These are phyloP conservation scores for Petrocephalus microphthalmus DNA, from an alignment of 2,113 vertebrate species.

Conservation along the genomic window DNA sequence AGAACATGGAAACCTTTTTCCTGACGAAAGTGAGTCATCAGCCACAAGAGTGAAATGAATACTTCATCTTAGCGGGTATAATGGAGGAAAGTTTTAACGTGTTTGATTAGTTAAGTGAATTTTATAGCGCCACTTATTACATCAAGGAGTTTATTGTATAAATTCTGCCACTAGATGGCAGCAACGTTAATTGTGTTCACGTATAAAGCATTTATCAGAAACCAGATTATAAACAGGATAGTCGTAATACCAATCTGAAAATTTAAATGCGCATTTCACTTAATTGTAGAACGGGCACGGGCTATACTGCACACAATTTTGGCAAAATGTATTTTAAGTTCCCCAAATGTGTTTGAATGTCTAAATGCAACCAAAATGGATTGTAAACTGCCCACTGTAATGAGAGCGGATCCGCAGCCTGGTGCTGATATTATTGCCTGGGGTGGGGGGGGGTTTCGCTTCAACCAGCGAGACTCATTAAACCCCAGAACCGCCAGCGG, in stretches of 20 bases:
- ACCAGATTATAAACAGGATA: neutral
- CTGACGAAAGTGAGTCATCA: neutral
- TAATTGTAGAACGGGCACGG: neutral
- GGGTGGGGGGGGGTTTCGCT: neutral
- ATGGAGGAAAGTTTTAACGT: neutral
- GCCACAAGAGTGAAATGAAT: neutral
- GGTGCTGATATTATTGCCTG: neutral
- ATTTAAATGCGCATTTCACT: neutral
- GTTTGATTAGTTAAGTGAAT: neutral
- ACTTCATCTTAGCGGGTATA: neutral
- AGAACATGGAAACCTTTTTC: neutral
- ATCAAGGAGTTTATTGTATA: neutral
- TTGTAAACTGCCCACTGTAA: neutral
- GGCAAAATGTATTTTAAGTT: neutral
- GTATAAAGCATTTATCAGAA: neutral
- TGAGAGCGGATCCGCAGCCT: neutral
- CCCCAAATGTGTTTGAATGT: neutral
- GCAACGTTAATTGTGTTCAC: neutral
- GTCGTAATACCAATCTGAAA: neutral
- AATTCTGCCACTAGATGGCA: constrained; percentile 12
- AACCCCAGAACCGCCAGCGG: neutral
- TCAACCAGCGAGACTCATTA: neutral
- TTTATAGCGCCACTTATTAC: neutral
- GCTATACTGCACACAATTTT: neutral
- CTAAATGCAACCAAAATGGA: neutral